phyloP scores from a whole-genome alignment of 2,113 vertebrate genomes.

The Corythoichthys haematopterus region DNA sequence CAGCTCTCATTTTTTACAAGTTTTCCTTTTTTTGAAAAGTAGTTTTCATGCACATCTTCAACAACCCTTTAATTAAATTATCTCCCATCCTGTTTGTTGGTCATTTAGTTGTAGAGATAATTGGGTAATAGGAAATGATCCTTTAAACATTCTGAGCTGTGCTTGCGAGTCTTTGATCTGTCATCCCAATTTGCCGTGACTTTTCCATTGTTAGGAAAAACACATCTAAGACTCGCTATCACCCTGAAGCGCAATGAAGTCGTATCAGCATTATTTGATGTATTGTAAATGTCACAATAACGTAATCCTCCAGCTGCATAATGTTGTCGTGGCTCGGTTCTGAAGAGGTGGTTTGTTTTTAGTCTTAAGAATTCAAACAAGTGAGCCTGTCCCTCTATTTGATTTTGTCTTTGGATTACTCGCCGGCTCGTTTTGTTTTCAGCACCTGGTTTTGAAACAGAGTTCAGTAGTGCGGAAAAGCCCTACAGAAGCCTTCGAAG shows the following conservation, averaged over 20 bases:
- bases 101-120: too few relatives aligned
- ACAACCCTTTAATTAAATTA: too few relatives aligned
- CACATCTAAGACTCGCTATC: conserved; percentile 37
- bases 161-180: conserved; percentile 42
- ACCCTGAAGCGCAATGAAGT: conserved; percentile 33
- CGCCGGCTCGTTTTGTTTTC: conserved; percentile 46
- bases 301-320: background rate
- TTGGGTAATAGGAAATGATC: too few relatives aligned
- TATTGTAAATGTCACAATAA: conserved; percentile 4
- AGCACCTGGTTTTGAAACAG: conserved; percentile 68
- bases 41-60: too few relatives aligned
- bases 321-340: background rate
- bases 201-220: conserved; percentile 25
- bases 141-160: too few relatives aligned
- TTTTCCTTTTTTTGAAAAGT: too few relatives aligned
- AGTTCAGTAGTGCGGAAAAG: conserved; percentile 62
- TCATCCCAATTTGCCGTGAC: conserved; percentile 39
- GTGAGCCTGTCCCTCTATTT: background rate
- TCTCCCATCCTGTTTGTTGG: too few relatives aligned
- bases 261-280: conserved; percentile 43
- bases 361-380: background rate
- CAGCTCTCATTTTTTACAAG: too few relatives aligned
- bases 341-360: too few relatives aligned
- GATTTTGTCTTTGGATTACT: conserved; percentile 26
- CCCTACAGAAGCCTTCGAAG: conserved; percentile 66